Conservation (phyloP, 2,797 vertebrate genomes). For the Squalus acanthias region DNA sequence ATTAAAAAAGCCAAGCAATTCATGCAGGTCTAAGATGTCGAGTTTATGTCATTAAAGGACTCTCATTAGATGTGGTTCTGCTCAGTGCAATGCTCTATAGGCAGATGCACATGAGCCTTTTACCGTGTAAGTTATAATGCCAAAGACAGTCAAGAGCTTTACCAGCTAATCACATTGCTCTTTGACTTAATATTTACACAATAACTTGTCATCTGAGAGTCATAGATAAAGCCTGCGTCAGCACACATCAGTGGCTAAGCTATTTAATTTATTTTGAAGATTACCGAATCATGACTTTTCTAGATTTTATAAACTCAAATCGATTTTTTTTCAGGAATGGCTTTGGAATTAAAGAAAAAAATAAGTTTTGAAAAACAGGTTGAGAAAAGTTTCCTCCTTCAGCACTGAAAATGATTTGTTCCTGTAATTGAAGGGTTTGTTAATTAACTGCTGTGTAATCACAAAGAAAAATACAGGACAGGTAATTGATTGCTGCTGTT, state of each 20-base stretch:
- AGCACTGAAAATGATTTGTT: neutral
- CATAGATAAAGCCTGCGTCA: neutral
- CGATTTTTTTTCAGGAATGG: neutral
- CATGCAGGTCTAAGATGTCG: neutral
- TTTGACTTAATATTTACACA: conserved; percentile 19
- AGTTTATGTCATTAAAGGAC: neutral
- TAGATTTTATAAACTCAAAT: neutral
- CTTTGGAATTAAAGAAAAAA: neutral
- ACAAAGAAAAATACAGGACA: neutral
- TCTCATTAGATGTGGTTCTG: neutral
- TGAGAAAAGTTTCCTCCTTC: neutral
- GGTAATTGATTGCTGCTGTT: neutral
- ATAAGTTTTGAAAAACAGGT: neutral
- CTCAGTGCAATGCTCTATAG: neutral
- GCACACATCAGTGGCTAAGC: neutral
- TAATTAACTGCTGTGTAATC: neutral
- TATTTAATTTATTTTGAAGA: neutral
- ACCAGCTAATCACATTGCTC: neutral
- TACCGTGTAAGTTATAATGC: neutral
- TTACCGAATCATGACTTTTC: neutral
- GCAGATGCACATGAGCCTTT: neutral
- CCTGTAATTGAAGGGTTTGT: neutral
- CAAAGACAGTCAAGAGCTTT: neutral
- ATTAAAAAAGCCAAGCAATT: neutral
- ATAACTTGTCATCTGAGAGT: neutral